A percentile compares a stretch with the other conserved stretches of the same genome.
phyloP scores from a whole-genome alignment of 2,113 vertebrate genomes.

The Indri indri region DNA sequence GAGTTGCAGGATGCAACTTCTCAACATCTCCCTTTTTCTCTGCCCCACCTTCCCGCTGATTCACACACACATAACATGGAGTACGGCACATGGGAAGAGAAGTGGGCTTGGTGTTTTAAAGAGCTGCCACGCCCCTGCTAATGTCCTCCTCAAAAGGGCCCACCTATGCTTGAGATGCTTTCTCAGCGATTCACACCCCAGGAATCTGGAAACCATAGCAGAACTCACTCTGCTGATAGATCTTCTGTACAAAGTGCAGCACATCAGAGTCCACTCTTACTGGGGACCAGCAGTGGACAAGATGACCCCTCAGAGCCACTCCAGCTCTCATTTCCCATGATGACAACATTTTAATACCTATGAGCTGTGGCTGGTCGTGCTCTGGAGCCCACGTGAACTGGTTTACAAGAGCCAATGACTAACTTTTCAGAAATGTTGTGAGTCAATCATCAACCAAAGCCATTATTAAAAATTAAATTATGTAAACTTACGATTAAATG shows the following conservation, averaged over 20 bases:
- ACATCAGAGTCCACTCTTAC: not conserved
- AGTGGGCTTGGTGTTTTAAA: not conserved
- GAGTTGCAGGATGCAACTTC: not conserved
- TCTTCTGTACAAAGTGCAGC: not conserved
- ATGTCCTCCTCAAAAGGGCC: not conserved
- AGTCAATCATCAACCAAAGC: not conserved
- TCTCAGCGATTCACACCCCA: not conserved
- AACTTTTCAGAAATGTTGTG: constrained; percentile 15
- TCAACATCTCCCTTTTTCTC: not conserved
- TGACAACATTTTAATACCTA: not conserved
- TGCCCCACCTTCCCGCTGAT: no score
- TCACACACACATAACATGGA: not conserved
- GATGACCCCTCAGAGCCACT: no score
- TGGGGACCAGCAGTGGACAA: not conserved
- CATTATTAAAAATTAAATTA: not conserved
- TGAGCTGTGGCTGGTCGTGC: not conserved
- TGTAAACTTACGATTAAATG: not conserved
- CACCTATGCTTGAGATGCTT: not conserved
- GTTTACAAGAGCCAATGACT: not conserved
- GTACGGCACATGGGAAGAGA: not conserved
- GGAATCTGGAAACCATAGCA: not conserved
- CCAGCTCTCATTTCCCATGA: not conserved
- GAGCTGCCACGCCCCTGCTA: not conserved
- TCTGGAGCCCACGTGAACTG: not conserved
- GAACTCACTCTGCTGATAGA: not conserved